Conservation (phyloP, 1,140 invertebrate genomes). For the Radopholus similis region DNA sequence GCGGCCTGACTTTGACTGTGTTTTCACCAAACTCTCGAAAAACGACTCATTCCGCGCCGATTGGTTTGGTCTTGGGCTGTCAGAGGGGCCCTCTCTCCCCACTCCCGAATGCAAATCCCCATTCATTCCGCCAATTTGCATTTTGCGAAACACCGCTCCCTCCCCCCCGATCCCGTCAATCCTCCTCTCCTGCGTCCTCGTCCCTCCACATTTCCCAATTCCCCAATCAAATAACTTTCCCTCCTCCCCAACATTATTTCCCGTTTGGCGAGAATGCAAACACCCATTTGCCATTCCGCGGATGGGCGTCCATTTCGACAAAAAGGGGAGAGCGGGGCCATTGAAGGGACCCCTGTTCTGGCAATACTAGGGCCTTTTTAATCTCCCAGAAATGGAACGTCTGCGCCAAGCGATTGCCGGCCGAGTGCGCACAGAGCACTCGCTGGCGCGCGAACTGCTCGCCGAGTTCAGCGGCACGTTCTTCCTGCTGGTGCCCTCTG, state of each 20-base stretch:
- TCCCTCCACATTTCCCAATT: neutral
- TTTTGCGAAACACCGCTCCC: too few relatives aligned
- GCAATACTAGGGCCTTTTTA: too few relatives aligned
- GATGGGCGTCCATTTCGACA: neutral
- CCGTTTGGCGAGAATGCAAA: neutral
- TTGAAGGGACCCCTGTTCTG: too few relatives aligned
- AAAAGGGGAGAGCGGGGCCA: neutral
- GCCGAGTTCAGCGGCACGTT: slow-evolving; percentile 65
- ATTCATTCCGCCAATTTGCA: too few relatives aligned
- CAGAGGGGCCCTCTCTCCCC: too few relatives aligned
- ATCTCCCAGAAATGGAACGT: slow-evolving; percentile 22
- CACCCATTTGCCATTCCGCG: neutral
- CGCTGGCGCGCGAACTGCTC: slow-evolving; percentile 60
- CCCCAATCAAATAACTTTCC: neutral
- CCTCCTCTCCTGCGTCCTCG: too few relatives aligned
- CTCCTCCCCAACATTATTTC: neutral
- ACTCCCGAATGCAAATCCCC: too few relatives aligned
- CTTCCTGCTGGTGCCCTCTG: slow-evolving; percentile 62
- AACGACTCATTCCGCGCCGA: too few relatives aligned
- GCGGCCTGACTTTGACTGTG: neutral
- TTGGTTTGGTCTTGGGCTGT: too few relatives aligned
- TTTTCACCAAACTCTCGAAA: neutral
- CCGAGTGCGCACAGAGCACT: slow-evolving; percentile 36
- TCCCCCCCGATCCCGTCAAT: too few relatives aligned
- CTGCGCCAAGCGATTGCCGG: slow-evolving; percentile 35